Evolutionary conservation across 2,797 vertebrate species (phyloP), one percentile per base, ranked within the genome.

Genomic region (Periophthalmus magnuspinnatus): DNA sequence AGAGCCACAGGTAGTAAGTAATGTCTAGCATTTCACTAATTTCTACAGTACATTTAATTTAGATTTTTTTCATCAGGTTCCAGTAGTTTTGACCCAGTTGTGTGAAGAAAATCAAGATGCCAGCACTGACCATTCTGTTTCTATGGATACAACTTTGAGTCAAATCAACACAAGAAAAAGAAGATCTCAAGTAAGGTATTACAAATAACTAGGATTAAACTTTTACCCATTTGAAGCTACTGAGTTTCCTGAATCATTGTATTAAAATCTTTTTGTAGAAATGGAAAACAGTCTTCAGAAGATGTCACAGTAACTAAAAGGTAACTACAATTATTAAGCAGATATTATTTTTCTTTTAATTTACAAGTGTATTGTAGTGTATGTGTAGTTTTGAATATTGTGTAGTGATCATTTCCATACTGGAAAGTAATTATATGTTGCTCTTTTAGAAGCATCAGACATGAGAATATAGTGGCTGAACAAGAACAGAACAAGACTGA

Each of bases 261-360:
- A 48, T 28, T 65, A n/a, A 36, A 19, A 60, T 9, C 13, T 79
- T 77, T 75, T 89, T 80, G 0, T 74, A 92, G 92, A 77, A 68
- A 71, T 56, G 61, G 68, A 17, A 65, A 73, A 21, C 57, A 48
- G n/a, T 71, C 33, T 56, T 88, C 91, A 74, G 78, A 84, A 34
- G 90, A 74, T 47, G 70, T 75, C 59, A 54, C 52, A 28, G 80
- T 79, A 71, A 73, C 82, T 71, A 75, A 91, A 70, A 85, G 90
- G 94, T 95, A 89, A 74, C 14, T 6, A 33, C 60, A 17, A 61
- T 69, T 45, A 63, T 70, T 45, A 6, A 68, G 7, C 32, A 16
- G 38, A 13, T 10, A 1, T 54, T 5, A 10, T 65, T 2, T 59
- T 48, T 10, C 1, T 68, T 19, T 13, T 5, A 47, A 6, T 58